Evolutionary conservation across 2,888 invertebrate species (phyloP).

Genomic region (Drosophila helvetica): DNA sequence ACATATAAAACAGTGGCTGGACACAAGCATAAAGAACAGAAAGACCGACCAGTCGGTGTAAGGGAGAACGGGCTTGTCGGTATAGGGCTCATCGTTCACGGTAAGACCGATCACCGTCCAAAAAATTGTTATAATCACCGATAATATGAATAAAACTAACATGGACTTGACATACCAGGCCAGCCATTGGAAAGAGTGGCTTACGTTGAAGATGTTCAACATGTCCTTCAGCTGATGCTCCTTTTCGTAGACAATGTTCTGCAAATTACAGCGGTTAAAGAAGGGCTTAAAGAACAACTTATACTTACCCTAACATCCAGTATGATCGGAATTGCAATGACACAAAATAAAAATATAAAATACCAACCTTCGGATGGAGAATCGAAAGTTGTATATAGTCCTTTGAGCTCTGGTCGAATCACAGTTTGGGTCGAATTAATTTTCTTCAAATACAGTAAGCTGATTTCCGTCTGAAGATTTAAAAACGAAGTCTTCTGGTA

Average conservation of each 20-base stretch:
- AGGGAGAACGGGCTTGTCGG: neutral
- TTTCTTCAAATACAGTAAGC: neutral
- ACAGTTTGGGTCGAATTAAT: neutral
- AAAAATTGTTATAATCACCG: slow-evolving; percentile 1
- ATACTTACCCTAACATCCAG: neutral
- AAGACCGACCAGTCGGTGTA: slow-evolving; percentile 73
- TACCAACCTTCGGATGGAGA: no score
- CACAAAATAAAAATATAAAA: neutral
- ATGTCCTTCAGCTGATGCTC: slow-evolving; percentile 8
- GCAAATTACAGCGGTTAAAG: neutral
- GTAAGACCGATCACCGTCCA: neutral
- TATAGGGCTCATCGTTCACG: no score
- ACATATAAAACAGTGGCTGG: slow-evolving; percentile 88
- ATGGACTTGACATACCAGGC: slow-evolving; percentile 29
- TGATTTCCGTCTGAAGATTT: neutral
- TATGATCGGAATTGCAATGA: neutral
- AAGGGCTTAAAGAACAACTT: neutral
- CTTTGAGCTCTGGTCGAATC: neutral
- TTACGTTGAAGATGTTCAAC: slow-evolving; percentile 8
- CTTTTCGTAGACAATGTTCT: slow-evolving; percentile 23
- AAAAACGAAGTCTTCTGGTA: neutral
- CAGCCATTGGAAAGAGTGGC: slow-evolving; percentile 14
- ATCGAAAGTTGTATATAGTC: no score
- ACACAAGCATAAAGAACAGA: slow-evolving; percentile 88
- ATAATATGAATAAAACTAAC: slow-evolving; percentile 2